Percentiles rank a stretch among this genome's conserved stretches.
Conservation (phyloP, 1,140 invertebrate species). For the Scaptomyza hsui region DNA sequence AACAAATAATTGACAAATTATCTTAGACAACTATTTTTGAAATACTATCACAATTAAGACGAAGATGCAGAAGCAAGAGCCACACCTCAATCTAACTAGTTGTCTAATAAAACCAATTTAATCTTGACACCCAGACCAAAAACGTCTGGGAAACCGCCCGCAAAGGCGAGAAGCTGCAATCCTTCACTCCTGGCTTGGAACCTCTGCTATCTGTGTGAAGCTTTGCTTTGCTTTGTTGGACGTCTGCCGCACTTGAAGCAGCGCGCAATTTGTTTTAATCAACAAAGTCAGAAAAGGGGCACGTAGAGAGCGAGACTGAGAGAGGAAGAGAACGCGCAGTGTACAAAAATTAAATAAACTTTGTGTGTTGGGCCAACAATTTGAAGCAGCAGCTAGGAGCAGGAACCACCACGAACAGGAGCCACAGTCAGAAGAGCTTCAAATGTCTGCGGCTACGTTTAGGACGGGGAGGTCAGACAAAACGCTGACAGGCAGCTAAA, state of each 20-base stretch:
- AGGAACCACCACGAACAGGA: not conserved
- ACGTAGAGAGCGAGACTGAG: slow-evolving; percentile 43
- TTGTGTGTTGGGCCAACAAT: slow-evolving; percentile 77
- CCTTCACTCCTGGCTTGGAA: not conserved
- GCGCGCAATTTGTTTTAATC: slow-evolving; percentile 80
- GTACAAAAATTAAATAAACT: slow-evolving; percentile 80
- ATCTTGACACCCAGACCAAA: slow-evolving; percentile 25
- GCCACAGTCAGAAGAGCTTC: slow-evolving; percentile 27
- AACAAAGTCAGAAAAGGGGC: slow-evolving; percentile 76
- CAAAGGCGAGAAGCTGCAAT: not conserved
- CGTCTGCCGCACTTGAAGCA: slow-evolving; percentile 67
- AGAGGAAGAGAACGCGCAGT: slow-evolving; percentile 2
- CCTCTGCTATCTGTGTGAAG: not conserved
- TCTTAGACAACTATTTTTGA: not conserved
- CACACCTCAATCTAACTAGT: slow-evolving; percentile 12
- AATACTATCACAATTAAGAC: not conserved
- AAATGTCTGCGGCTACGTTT: slow-evolving; percentile 50
- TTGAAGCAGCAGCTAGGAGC: slow-evolving; percentile 54
- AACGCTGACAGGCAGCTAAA: slow-evolving; percentile 49
- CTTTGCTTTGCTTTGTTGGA: slow-evolving; percentile 22
- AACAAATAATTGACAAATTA: not conserved
- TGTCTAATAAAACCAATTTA: slow-evolving; percentile 44
- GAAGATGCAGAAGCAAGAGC: not conserved
- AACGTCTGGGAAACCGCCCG: slow-evolving; percentile 8
- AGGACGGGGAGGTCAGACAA: slow-evolving; percentile 33